Percentiles rank a stretch among this genome's conserved stretches.
Conservation (phyloP, 2,888 invertebrate genomes). For the Zaprionus lineosus region DNA sequence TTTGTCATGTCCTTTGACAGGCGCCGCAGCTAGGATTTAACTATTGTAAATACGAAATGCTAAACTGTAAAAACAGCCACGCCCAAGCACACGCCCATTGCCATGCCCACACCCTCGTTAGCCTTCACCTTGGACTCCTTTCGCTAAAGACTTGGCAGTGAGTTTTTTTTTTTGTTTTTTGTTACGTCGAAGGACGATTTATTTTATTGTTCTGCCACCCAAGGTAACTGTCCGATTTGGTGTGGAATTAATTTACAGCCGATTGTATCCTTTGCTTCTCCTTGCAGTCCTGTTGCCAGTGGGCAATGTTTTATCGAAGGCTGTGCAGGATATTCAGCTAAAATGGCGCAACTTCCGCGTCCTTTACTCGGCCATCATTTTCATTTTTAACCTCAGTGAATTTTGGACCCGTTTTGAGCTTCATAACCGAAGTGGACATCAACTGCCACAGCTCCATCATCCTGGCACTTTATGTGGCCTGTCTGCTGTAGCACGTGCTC, state of each 20-base stretch:
- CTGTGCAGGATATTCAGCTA: slow-evolving; percentile 65
- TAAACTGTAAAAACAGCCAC: slow-evolving; percentile 43
- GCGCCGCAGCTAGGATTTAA: slow-evolving; percentile 51
- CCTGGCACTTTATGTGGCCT: slow-evolving; percentile 72
- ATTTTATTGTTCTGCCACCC: slow-evolving; percentile 71
- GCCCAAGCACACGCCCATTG: too few relatives aligned
- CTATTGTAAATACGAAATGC: slow-evolving; percentile 32
- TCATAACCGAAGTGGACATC: slow-evolving; percentile 59
- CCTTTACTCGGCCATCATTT: slow-evolving; percentile 60
- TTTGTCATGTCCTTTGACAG: slow-evolving; percentile 65
- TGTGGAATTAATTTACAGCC: neutral
- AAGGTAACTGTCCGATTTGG: slow-evolving; percentile 55
- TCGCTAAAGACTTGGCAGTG: slow-evolving; percentile 31
- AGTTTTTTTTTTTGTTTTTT: slow-evolving; percentile 8
- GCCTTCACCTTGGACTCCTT: too few relatives aligned
- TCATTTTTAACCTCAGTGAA: slow-evolving; percentile 69
- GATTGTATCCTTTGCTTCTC: neutral
- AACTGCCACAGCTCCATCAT: slow-evolving; percentile 75
- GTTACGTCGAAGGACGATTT: slow-evolving; percentile 74
- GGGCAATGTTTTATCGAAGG: slow-evolving; percentile 58
- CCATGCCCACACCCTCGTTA: slow-evolving; percentile 1
- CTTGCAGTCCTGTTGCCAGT: slow-evolving; percentile 76
- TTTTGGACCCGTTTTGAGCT: slow-evolving; percentile 66
- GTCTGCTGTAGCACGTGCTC: slow-evolving; percentile 76
- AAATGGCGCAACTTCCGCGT: slow-evolving; percentile 74